phyloP scores from a whole-genome alignment of 1,140 invertebrate species.

The Uloborus diversus region DNA sequence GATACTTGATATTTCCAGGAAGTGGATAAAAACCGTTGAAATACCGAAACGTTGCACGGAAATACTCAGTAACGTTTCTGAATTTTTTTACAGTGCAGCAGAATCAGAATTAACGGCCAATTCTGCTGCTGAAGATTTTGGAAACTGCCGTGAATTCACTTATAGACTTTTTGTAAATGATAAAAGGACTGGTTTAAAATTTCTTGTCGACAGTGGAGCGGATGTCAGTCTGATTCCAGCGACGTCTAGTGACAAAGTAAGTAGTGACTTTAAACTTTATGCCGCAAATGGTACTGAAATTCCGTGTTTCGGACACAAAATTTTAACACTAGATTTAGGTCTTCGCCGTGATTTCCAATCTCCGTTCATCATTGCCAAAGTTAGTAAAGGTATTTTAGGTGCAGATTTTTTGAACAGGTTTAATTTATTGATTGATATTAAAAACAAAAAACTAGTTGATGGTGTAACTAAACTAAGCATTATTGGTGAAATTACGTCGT shows the following conservation, averaged over 20 bases:
- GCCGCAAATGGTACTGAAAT: constrained; percentile 21
- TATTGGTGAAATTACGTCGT: not conserved
- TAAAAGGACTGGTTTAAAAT: no score
- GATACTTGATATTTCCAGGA: no score
- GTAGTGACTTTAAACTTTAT: not conserved
- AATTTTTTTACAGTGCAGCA: no score
- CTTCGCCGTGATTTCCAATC: not conserved
- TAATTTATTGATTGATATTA: not conserved
- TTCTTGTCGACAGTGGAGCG: constrained; percentile 22
- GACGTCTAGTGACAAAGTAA: not conserved
- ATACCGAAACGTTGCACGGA: no score
- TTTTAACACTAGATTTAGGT: constrained; percentile 6
- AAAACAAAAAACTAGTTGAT: not conserved
- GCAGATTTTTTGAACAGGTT: constrained; percentile 22
- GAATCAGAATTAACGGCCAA: no score
- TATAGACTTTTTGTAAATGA: no score
- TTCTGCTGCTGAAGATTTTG: no score
- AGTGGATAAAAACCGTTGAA: no score
- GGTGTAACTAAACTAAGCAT: not conserved
- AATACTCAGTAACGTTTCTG: no score
- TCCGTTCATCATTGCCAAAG: constrained; percentile 1
- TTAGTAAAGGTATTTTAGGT: constrained; percentile 16
- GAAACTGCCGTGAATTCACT: no score
- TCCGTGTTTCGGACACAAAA: not conserved
- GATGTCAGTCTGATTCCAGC: constrained; percentile 8